A percentile compares a stretch with the other conserved stretches of the same genome.
phyloP scores from a whole-genome alignment of 1,140 invertebrate species.

The Popillia japonica region DNA sequence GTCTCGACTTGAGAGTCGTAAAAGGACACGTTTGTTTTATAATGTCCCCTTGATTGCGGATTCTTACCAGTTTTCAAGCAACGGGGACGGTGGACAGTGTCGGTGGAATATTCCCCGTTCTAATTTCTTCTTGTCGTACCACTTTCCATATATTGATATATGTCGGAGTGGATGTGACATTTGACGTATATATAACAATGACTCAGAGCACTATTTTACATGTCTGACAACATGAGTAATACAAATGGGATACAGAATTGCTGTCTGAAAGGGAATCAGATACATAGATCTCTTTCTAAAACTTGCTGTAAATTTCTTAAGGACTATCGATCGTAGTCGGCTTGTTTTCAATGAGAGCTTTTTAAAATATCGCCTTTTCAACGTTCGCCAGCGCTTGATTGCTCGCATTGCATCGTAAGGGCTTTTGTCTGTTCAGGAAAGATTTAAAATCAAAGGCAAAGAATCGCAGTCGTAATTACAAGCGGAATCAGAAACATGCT shows the following conservation, averaged over 20 bases:
- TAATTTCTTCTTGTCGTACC: slow-evolving; percentile 12
- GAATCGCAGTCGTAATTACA: not conserved
- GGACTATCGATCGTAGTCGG: slow-evolving; percentile 13
- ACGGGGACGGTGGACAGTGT: not conserved
- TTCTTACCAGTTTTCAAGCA: slow-evolving; percentile 10
- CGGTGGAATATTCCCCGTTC: not conserved
- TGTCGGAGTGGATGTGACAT: slow-evolving; percentile 16
- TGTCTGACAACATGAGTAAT: not conserved
- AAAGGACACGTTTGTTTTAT: slow-evolving; percentile 34
- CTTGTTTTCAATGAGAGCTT: slow-evolving; percentile 21
- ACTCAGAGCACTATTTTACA: not conserved
- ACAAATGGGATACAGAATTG: not conserved
- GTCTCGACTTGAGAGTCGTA: slow-evolving; percentile 21
- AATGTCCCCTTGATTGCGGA: slow-evolving; percentile 27
- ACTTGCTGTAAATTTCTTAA: slow-evolving; percentile 17
- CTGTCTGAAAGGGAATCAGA: not conserved
- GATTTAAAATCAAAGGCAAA: slow-evolving; percentile 32
- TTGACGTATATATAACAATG: not conserved
- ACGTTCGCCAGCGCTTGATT: slow-evolving; percentile 1
- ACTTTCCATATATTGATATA: slow-evolving; percentile 15
- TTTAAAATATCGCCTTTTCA: slow-evolving; percentile 34
- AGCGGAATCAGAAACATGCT: slow-evolving; percentile 7
- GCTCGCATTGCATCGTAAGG: not conserved
- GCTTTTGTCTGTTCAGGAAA: slow-evolving; percentile 11
- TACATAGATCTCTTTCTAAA: not conserved